Base-by-base conservation (phyloP, 1,140 invertebrate species). In the Drosophila nigromelanica region DNA sequence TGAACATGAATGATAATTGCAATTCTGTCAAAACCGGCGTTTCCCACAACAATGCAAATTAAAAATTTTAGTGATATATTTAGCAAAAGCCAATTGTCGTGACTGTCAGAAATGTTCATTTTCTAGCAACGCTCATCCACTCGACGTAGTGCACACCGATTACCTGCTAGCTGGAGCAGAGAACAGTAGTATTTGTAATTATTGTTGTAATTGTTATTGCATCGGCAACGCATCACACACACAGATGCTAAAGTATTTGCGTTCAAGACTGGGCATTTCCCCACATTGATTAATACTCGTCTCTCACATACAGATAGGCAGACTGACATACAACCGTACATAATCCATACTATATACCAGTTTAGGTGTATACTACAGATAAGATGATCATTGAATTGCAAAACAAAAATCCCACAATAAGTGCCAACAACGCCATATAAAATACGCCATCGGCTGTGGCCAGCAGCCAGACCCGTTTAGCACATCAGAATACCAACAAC, bases 381-480 rank as follows among this genome's bases (percentile, higher is more conserved):
- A 73, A 73, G 45, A 8, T 18, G 40, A 39, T 47, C 60, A 37
- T 37, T 67, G 21, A n/a, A 62, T 42, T 37, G 30, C 56, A 43
- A 66, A 61, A 24, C 35, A 69, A 69, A 56, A 73, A 48, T 59
- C 62, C 54, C 61, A 68, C 58, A 43, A 1, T 1, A 47, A 51
- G 37, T 63, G 52, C 58, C 45, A 30, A 45, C 10, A 35, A 39
- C 11, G 66, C 48, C 55, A 61, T 78, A 87, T 86, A 86, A 82
- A 86, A 87, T 76, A 74, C 47, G 56, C 43, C 48, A 64, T 37
- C 24, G 45, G n/a, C 51, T 45, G 33, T 47, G 39, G 58, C 52
- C 67, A 60, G 39, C 58, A 60, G 52, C 67, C 83, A 86, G 82
- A 87, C 64, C 66, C 39, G 78, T 81, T 87, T 66, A 24, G 60